These are phyloP conservation scores for Oasisia sp. DNA, from an alignment of 2,888 invertebrate species.

Conservation along the genomic window DNA sequence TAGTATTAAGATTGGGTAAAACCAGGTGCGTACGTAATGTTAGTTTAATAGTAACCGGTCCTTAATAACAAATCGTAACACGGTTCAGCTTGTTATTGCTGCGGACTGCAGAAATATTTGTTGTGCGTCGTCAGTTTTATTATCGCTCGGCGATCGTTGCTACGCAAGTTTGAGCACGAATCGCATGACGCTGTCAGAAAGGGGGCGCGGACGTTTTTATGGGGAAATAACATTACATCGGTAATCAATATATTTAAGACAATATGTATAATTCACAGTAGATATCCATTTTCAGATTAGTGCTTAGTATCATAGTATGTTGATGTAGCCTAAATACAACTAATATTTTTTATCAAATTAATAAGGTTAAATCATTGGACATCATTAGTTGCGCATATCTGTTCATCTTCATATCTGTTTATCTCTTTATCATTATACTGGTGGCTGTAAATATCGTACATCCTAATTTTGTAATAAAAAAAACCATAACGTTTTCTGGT, in stretches of 20 bases:
- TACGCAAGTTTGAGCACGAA: constrained; percentile 17
- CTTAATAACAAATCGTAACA: background rate
- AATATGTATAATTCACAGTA: background rate
- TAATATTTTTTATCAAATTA: background rate
- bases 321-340: background rate
- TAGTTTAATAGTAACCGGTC: background rate
- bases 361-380: too few species aligned
- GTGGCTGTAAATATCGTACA: too few species aligned
- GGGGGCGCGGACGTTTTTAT: constrained; percentile 1
- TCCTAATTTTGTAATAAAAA: too few species aligned
- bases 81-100: constrained; percentile 13
- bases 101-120: background rate
- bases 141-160: constrained; percentile 13
- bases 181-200: background rate
- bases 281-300: background rate
- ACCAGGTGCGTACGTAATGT: background rate
- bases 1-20: constrained; percentile 3
- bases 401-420: too few species aligned
- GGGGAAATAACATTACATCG: constrained; percentile 9
- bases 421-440: too few species aligned
- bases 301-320: background rate
- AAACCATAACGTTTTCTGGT: too few species aligned
- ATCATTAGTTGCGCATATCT: too few species aligned
- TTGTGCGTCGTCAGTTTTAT: background rate
- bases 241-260: background rate